These are phyloP conservation scores for Acanthosepion esculentum DNA, from an alignment of 2,888 invertebrate genomes.

Conservation along the genomic window DNA sequence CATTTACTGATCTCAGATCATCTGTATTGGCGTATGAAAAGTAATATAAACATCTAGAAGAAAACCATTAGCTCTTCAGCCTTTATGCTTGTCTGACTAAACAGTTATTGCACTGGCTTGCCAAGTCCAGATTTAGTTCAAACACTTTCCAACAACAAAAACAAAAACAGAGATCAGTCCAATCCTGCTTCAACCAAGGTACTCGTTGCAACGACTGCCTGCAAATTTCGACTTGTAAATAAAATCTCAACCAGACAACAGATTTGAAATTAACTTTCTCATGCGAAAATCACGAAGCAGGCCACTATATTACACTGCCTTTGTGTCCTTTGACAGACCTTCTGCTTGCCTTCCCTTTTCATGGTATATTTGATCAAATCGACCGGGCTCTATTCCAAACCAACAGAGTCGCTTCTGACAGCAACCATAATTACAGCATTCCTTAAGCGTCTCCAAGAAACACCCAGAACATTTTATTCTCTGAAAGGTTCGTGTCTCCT, in stretches of 20 bases:
- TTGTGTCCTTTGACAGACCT: conserved; percentile 13
- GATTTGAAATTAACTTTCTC: conserved; percentile 22
- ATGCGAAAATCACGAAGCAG: conserved; percentile 20
- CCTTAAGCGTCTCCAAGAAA: conserved; percentile 33
- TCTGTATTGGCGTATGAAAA: not conserved
- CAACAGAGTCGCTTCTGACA: not conserved
- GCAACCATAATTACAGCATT: conserved; percentile 23
- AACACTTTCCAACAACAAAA: not conserved
- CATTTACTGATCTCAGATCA: not conserved
- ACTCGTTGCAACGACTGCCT: not conserved
- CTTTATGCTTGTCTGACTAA: not conserved
- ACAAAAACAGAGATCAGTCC: not conserved
- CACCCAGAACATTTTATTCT: conserved; percentile 22
- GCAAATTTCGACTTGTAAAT: conserved; percentile 12
- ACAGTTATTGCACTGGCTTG: not conserved
- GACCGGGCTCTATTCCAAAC: conserved; percentile 33
- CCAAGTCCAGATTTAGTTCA: not conserved
- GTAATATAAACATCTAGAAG: not conserved
- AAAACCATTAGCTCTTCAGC: not conserved
- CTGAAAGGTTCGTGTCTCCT: conserved; percentile 33
- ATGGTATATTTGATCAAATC: conserved; percentile 33
- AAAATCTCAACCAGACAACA: conserved; percentile 33
- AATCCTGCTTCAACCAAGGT: not conserved
- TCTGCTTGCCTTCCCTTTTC: conserved; percentile 23
- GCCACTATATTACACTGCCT: conserved; percentile 13